Evolutionary conservation across 2,888 invertebrate species (phyloP), one percentile per base, ranked within the genome.

Genomic region (Microplitis deprimator): DNA sequence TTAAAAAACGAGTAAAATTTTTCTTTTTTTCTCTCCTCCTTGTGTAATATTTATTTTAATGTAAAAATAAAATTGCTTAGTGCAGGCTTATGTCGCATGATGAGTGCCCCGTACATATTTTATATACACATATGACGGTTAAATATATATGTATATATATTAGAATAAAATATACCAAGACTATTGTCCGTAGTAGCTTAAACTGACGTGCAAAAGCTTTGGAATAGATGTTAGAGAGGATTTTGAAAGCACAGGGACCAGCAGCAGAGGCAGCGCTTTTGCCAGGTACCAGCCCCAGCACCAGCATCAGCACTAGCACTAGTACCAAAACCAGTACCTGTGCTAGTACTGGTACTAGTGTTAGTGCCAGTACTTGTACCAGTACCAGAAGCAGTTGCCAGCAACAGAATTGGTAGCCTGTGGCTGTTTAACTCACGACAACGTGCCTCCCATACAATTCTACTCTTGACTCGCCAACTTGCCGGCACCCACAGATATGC

Each of bases 371-470:
- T 13, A 29, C 50, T 13, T 4, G 50, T 10, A 10, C 13, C 13
- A 50, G 50, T 29, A 29, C 29, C 13, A 50, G 13, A 50, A 77
- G 68, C 85, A 85, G 85, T 85, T 86, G 84, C 85, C 85, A 83
- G 84, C 81, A 83, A 81, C 83, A 80, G 85, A 83, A 82, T 82
- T 85, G 84, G 83, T 85, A 84, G 86, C 87, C 84, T 79, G 82
- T 79, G 84, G 86, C 86, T 87, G 84, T 86, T 87, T 86, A 87
- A 86, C 84, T 86, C 84, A 69, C 39, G 68, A 73, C 76, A 72
- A 50, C 62, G 77, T 73, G 80, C 81, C 81, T 78, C 77, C 83
- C 82, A 78, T 78, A 78, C 77, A 81, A 81, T 80, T 82, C 77
- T 59, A 59, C 77, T 64, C 29, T 64, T 72, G 68, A 59, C 73